Evolutionary conservation across 2,888 invertebrate species (phyloP), one percentile per base, ranked within the genome.

Genomic region (Melanostoma mellinum): DNA sequence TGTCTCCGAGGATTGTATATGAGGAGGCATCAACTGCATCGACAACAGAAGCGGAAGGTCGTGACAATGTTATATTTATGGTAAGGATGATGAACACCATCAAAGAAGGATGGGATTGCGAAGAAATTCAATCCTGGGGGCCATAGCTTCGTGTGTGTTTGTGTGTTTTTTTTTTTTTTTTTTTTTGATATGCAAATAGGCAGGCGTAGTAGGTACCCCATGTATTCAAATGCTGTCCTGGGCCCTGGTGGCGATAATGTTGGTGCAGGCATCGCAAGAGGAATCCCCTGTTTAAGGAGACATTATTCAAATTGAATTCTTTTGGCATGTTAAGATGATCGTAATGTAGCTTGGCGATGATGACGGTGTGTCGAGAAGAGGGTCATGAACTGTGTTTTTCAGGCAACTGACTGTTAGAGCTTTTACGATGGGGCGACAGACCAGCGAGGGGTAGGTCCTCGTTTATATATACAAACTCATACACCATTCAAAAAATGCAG

Each of bases 281-380:
- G 46, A 71, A 67, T 55, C 76, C 76, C 69, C 53, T 69, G 44
- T 67, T 76, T 71, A 55, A 60, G 65, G 58, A 44, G 76, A 77
- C 55, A 67, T 73, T 82, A 82, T 82, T 73, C 73, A 82, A 82
- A 82, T 82, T 82, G 72, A 82, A 82, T 69, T 82, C 77, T 72
- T 77, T 82, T 82, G 77, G 77, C 77, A 73, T 82, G 82, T 58
- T 53, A 77, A 67, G 68, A 82, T 77, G 77, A 68, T 82, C 77
- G 67, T 61, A 73, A 73, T 73, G 68, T 38, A 63, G 58, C 46
- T 71, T 10, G 46, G 67, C 58, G 63, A 46, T 52, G 53, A 53
- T 76, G 67, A 68, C 53, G 61, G 58, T 36, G 58, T 36, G 67
- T 42, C n/a, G 63, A 40, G 30, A 46, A 48, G 52, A 52, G 48